Evolutionary conservation across 1,140 invertebrate genomes (phyloP).

Genomic region (Kradibia gibbosae): DNA sequence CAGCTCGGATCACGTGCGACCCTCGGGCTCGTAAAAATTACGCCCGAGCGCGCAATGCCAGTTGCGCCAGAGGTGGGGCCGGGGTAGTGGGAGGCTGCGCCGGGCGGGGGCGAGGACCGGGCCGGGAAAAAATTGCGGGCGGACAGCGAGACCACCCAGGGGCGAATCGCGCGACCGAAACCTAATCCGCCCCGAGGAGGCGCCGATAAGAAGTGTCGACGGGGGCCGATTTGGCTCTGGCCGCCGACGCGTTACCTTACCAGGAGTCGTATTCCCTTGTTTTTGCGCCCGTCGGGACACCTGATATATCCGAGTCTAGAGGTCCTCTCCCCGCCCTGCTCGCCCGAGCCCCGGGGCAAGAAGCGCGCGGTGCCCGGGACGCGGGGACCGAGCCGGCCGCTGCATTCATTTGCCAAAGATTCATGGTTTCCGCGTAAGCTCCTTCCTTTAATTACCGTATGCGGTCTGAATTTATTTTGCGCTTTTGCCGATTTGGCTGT

Average conservation of each 20-base stretch:
- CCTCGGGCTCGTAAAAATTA: too few relatives aligned
- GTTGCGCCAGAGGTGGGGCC: background rate
- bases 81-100: background rate
- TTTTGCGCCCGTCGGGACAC: slow-evolving; percentile 40
- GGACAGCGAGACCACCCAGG: slow-evolving; percentile 27
- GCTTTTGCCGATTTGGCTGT: slow-evolving; percentile 21
- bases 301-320: slow-evolving; percentile 31
- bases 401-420: slow-evolving; percentile 46
- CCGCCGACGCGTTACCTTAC: slow-evolving; percentile 31
- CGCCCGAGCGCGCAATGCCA: too few relatives aligned
- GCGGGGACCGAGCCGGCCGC: too few relatives aligned
- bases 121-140: background rate
- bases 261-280: slow-evolving; percentile 47
- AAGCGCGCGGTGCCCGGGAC: too few relatives aligned
- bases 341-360: background rate
- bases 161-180: background rate
- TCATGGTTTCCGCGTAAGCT: slow-evolving; percentile 48
- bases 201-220: background rate
- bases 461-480: background rate
- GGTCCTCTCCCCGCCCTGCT: background rate
- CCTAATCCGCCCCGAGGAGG: slow-evolving; percentile 12
- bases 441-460: slow-evolving; percentile 42
- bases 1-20: too few relatives aligned
- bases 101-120: background rate
- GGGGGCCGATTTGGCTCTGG: slow-evolving; percentile 30